Base-by-base conservation (phyloP, 2,888 invertebrate genomes). In the Nysson spinosus region DNA sequence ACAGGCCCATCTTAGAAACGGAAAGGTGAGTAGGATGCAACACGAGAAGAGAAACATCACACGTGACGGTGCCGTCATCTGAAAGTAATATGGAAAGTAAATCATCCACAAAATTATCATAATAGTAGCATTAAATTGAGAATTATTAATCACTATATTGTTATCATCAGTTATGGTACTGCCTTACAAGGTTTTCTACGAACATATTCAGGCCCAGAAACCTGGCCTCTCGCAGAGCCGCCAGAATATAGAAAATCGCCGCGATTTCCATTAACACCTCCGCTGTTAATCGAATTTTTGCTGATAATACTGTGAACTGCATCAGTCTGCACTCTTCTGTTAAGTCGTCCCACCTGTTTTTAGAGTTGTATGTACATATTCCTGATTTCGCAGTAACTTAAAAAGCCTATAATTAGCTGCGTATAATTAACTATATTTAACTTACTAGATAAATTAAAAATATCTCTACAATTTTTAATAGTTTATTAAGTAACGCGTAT, bases 31-130 rank as follows among this genome's bases (percentile, higher is more conserved):
- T 90, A 98, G 94, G 62, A 98, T 90, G 50, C 95, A 91, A 82
- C 98, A 98, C 0, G 99, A 97, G 82, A 96, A 92, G 55, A 98
- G 90, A 87, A 98, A 99, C 93, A 99, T 94, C 0, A 98, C 96
- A 73, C 99, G 90, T 1, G 95, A 94, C 0, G 96, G 96, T 5
- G 95, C 95, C 0, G 95, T 95, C 91, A 92, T 93, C 95, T 96
- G 84, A 32, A 81, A 80, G 44, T 42, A 20, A 35, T 34, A 3
- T 34, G 11, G n/a, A 28, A 30, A 30, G 30, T 30, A 1, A 0
- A 2, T 11, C n/a, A 4, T 9, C 4, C 11, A 7, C 24, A 9
- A 24, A 30, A 11, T 1, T 11, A 2, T 30, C 4, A 1, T 4
- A n/a, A 3, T 11, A 4, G 30, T 4, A 4, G 2, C 5, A 24